These are phyloP conservation scores for Saccostrea glomerata DNA, from an alignment of 1,140 invertebrate species.

Conservation along the genomic window DNA sequence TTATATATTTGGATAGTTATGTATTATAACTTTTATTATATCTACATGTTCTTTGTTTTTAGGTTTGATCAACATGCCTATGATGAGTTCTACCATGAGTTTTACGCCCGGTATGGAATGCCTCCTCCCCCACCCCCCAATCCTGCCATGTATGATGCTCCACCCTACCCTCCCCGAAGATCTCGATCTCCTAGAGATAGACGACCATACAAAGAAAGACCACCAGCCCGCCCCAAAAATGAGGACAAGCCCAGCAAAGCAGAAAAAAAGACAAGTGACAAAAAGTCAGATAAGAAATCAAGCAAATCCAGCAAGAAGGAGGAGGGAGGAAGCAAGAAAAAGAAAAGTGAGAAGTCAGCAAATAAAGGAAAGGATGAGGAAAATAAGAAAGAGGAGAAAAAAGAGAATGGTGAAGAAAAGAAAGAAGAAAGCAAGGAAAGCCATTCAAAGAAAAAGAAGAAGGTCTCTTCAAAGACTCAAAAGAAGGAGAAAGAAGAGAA, in stretches of 20 bases:
- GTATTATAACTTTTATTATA: too few relatives aligned
- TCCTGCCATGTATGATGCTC: conserved; percentile 37
- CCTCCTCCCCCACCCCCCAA: conserved; percentile 51
- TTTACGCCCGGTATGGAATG: conserved; percentile 57
- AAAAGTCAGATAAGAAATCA: conserved; percentile 14
- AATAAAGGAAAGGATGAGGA: conserved; percentile 66
- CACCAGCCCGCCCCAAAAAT: conserved; percentile 15
- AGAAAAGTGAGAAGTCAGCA: conserved; percentile 76
- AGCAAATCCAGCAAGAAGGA: conserved; percentile 48
- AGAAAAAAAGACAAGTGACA: conserved; percentile 37
- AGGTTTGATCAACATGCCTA: conserved; percentile 57
- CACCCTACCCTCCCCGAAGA: conserved; percentile 23
- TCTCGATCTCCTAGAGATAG: conserved; percentile 38
- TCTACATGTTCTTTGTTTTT: neutral
- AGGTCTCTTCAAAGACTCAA: conserved; percentile 27
- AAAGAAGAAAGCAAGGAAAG: conserved; percentile 39
- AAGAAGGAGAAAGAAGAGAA: conserved; percentile 34
- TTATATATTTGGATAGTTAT: too few relatives aligned
- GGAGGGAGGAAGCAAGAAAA: conserved; percentile 68
- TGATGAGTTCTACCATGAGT: conserved; percentile 61
- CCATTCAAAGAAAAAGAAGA: conserved; percentile 45
- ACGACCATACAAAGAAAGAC: conserved; percentile 23
- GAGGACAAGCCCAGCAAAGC: conserved; percentile 42
- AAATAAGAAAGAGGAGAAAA: conserved; percentile 90
- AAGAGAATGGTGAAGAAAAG: conserved; percentile 81